Conservation (phyloP, 2,888 invertebrate genomes). For the Caenorhabditis japonica region DNA sequence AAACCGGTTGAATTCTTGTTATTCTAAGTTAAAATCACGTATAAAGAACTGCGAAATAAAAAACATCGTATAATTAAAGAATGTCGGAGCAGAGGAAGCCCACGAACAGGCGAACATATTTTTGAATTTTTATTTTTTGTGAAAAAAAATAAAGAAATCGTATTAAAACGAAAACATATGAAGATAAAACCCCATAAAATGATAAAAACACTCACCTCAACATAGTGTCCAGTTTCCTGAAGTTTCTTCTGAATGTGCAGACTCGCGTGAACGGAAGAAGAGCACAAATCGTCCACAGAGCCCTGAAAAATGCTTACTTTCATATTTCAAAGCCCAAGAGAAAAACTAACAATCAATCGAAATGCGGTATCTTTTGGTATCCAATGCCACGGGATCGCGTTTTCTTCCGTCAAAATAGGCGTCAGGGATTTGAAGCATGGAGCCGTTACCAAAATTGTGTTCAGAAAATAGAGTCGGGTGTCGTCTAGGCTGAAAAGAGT, state of each 20-base stretch:
- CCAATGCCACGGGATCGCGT: slow-evolving; percentile 50
- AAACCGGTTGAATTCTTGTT: too few relatives aligned
- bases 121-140: too few relatives aligned
- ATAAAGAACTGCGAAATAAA: too few relatives aligned
- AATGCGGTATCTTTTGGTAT: slow-evolving; percentile 45
- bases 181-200: too few relatives aligned
- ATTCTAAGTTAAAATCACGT: too few relatives aligned
- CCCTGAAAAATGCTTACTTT: slow-evolving; percentile 20
- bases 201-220: slow-evolving; percentile 16
- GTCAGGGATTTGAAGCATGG: slow-evolving; percentile 30
- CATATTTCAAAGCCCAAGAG: not conserved
- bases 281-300: slow-evolving; percentile 51
- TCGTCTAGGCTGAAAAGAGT: slow-evolving; percentile 51
- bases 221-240: slow-evolving; percentile 47
- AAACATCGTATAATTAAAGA: too few relatives aligned
- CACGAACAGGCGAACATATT: too few relatives aligned
- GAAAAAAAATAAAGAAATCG: too few relatives aligned
- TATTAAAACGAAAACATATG: too few relatives aligned
- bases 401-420: slow-evolving; percentile 35
- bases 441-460: slow-evolving; percentile 43
- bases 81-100: too few relatives aligned
- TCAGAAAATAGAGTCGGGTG: slow-evolving; percentile 43
- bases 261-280: slow-evolving; percentile 32
- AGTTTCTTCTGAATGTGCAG: slow-evolving; percentile 35
- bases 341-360: slow-evolving; percentile 47